Conservation (phyloP, 2,113 vertebrate species). For the Pontoporia blainvillei region DNA sequence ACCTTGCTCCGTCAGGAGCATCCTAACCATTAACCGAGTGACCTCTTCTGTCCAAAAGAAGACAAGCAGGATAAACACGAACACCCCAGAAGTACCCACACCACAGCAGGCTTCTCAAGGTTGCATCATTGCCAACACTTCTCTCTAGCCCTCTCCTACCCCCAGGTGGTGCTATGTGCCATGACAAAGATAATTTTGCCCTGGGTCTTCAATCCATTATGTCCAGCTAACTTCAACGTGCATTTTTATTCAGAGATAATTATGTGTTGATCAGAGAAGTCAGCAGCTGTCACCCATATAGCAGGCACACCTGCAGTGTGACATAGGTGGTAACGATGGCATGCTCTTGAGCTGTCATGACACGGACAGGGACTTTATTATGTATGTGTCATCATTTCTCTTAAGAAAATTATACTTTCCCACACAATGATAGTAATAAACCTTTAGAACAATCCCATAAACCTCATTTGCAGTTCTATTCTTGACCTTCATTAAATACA, state of each 20-base stretch:
- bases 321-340: slow-evolving; percentile 88
- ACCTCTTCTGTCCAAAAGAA: slow-evolving; percentile 83
- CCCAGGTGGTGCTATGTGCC: slow-evolving; percentile 84
- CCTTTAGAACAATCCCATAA: slow-evolving; percentile 85
- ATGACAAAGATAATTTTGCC: slow-evolving; percentile 81
- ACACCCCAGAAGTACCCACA: slow-evolving; percentile 79
- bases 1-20: slow-evolving; percentile 81
- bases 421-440: slow-evolving; percentile 90
- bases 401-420: slow-evolving; percentile 88
- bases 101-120: slow-evolving; percentile 76
- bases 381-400: slow-evolving; percentile 87
- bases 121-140: slow-evolving; percentile 78
- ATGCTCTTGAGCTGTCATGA: slow-evolving; percentile 88
- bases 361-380: slow-evolving; percentile 87
- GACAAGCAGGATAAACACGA: slow-evolving; percentile 82
- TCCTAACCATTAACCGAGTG: slow-evolving; percentile 82
- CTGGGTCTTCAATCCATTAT: slow-evolving; percentile 90
- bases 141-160: slow-evolving; percentile 79
- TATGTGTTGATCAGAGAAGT: slow-evolving; percentile 89
- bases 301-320: slow-evolving; percentile 86
- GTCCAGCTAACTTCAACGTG: slow-evolving; percentile 80
- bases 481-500: slow-evolving; percentile 83
- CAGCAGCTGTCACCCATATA: slow-evolving; percentile 87
- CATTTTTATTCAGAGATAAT: slow-evolving; percentile 92
- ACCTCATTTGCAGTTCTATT: slow-evolving; percentile 77